Conservation (phyloP, 2,113 vertebrate genomes). For the Coreoperca whiteheadi region DNA sequence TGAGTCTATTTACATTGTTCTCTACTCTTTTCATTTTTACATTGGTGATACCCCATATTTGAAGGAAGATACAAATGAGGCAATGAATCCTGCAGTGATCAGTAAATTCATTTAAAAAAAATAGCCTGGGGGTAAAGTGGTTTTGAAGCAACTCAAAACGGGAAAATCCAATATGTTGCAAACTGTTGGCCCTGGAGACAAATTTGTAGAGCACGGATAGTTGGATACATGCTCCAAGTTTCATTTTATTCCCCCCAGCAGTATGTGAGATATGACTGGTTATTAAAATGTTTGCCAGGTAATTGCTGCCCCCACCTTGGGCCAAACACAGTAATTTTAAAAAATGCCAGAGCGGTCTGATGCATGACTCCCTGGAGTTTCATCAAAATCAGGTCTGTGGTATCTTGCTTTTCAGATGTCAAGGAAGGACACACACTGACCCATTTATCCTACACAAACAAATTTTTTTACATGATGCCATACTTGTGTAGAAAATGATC, state of each 20-base stretch:
- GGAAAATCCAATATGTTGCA: slow-evolving; percentile 65
- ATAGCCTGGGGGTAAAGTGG: slow-evolving; percentile 22
- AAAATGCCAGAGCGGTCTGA: slow-evolving; percentile 69
- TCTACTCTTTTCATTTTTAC: slow-evolving; percentile 4
- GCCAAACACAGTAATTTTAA: slow-evolving; percentile 75
- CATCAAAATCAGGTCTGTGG: slow-evolving; percentile 54
- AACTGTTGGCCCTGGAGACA: slow-evolving; percentile 60
- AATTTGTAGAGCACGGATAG: slow-evolving; percentile 53
- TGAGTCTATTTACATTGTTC: slow-evolving; percentile 1
- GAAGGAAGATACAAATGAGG: slow-evolving; percentile 18
- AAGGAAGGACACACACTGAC: slow-evolving; percentile 15
- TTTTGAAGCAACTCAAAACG: slow-evolving; percentile 57
- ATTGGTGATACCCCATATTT: not conserved
- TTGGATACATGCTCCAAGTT: slow-evolving; percentile 60
- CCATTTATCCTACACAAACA: slow-evolving; percentile 21
- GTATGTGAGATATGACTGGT: slow-evolving; percentile 73
- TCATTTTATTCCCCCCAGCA: slow-evolving; percentile 66
- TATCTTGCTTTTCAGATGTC: slow-evolving; percentile 56
- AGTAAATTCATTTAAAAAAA: slow-evolving; percentile 33
- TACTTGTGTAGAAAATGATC: not conserved
- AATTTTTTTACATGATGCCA: slow-evolving; percentile 9
- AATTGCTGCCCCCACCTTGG: slow-evolving; percentile 72
- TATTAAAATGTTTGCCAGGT: slow-evolving; percentile 80
- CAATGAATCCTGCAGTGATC: slow-evolving; percentile 32
- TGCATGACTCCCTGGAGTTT: slow-evolving; percentile 53